Percentiles rank a stretch among this genome's conserved stretches.
Conservation (phyloP, 2,113 vertebrate species). For the Agelaius phoeniceus region DNA sequence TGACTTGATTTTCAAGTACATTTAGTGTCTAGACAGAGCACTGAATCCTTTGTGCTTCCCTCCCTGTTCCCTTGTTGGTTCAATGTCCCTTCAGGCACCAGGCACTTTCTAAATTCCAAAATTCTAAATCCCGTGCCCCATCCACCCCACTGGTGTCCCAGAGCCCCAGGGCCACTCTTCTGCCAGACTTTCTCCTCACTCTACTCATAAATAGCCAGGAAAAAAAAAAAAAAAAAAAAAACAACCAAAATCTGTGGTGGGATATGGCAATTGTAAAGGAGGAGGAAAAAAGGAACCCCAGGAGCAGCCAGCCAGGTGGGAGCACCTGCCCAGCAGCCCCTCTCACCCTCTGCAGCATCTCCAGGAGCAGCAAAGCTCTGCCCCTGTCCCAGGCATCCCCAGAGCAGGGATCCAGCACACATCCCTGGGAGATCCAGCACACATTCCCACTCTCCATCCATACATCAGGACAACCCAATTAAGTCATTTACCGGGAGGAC, state of each 20-base stretch:
- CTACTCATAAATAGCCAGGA: background rate
- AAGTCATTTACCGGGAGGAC: constrained; percentile 72
- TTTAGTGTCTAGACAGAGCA: background rate
- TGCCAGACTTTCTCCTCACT: background rate
- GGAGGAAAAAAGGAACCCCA: background rate
- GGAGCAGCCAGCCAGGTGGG: background rate
- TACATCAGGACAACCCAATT: constrained; percentile 48
- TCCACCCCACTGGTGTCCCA: background rate
- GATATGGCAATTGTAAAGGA: background rate
- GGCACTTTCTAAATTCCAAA: background rate
- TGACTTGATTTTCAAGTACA: constrained; percentile 21
- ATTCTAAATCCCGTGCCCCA: accelerated
- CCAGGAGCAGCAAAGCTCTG: background rate
- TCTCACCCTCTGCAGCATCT: background rate
- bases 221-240: too few relatives aligned
- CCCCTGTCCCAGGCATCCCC: accelerated
- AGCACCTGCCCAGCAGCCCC: background rate
- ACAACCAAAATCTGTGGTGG: accelerated
- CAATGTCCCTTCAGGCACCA: background rate
- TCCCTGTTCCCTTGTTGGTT: background rate
- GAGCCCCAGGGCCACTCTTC: accelerated
- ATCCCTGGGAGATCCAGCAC: background rate
- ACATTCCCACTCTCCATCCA: background rate
- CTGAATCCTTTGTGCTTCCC: background rate
- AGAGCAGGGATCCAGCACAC: accelerated